Conservation (phyloP, 2,888 invertebrate species). For the Dendrolimus houi region DNA sequence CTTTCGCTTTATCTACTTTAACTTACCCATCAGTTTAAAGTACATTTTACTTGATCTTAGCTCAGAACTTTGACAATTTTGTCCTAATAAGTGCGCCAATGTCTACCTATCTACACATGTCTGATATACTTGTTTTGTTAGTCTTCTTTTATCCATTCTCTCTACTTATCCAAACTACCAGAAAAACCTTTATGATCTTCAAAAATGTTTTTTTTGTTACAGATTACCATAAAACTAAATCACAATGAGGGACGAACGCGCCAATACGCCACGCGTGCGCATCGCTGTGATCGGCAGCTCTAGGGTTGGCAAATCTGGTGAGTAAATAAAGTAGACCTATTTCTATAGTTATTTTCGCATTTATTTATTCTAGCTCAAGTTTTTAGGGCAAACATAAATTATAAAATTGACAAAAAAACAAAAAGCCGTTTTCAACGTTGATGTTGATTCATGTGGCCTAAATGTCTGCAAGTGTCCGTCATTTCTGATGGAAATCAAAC, state of each 20-base stretch:
- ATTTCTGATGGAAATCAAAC: slow-evolving; percentile 28
- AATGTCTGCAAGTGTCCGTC: slow-evolving; percentile 33
- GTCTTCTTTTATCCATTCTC: too few relatives aligned
- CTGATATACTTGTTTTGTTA: neutral
- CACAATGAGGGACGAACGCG: slow-evolving; percentile 77
- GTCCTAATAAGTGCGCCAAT: too few relatives aligned
- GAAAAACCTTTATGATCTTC: neutral
- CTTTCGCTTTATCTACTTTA: too few relatives aligned
- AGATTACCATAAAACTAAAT: slow-evolving; percentile 27
- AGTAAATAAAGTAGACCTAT: slow-evolving; percentile 22
- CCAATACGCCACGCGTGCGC: slow-evolving; percentile 79
- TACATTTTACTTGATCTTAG: too few relatives aligned
- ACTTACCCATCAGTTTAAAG: too few relatives aligned
- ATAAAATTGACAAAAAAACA: slow-evolving; percentile 7
- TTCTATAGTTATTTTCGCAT: neutral
- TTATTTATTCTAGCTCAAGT: neutral
- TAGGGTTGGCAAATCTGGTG: slow-evolving; percentile 88
- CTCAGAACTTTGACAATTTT: too few relatives aligned
- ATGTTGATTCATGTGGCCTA: slow-evolving; percentile 33
- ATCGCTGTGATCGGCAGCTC: slow-evolving; percentile 86
- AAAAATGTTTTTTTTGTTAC: slow-evolving; percentile 35
- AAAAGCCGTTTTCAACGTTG: slow-evolving; percentile 8
- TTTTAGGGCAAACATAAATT: slow-evolving; percentile 7
- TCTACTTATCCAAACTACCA: too few relatives aligned
- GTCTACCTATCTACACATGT: neutral